Evolutionary conservation across 2,797 vertebrate species (phyloP), one percentile per base, ranked within the genome.

Genomic region (Telmatherina bonti): DNA sequence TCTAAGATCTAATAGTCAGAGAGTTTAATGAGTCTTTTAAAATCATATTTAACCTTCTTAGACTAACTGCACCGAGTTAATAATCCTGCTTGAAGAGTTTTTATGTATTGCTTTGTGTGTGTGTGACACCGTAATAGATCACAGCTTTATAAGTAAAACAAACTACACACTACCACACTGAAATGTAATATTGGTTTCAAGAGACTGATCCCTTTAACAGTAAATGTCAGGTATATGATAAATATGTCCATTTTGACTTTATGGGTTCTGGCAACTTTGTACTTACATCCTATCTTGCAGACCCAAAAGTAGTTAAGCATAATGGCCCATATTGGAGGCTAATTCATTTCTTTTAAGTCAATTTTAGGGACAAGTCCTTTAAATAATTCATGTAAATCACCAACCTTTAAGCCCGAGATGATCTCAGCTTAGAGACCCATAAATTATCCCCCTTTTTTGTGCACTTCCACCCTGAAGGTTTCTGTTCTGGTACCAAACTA

Each of bases 341-440:
- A 45, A 49, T 49, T 53, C 13, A 52, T 55, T 59, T 31, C 16
- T 26, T 71, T 77, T 4, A n/a, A 33, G 56, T 61, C 18, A 0
- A 18, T 27, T 7, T 53, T 27, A 27, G 51, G 13, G 6, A 62
- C 64, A 58, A 54, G 30, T 20, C 10, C 52, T 58, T 69, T 18
- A 22, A 59, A 70, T 36, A 5, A 60, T 60, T 54, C 35, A 54
- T 45, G 51, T 29, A 29, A 53, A 29, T 29, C 15, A 56, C 36
- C 55, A 66, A 24, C 20, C 20, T 55, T 61, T 43, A 61, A 43
- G 11, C 49, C 22, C 29, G 54, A 43, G 27, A 62, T 70, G 30
- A 60, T 49, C 29, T 49, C n/a, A 9, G 13, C 43, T 49, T 13
- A 47, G n/a, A n/a, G 41, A 62, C 7, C 33, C 47, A 52, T 49